Percentiles rank a stretch among this genome's conserved stretches.
Evolutionary conservation across 2,113 vertebrate genomes (phyloP).

Genomic region (Serinus canaria): DNA sequence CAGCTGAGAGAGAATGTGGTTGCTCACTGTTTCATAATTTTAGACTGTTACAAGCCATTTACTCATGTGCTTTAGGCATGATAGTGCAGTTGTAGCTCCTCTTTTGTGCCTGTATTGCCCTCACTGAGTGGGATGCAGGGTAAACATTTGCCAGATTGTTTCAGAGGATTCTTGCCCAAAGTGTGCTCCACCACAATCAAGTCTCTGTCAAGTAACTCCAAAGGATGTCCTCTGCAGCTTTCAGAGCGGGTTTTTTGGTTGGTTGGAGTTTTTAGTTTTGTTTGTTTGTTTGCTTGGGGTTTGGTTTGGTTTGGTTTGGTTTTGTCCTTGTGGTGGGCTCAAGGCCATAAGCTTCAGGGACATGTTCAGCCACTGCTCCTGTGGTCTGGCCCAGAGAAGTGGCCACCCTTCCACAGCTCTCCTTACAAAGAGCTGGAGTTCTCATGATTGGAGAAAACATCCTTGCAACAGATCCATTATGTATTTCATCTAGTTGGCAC

Average conservation of each 20-base stretch:
- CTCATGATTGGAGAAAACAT: neutral
- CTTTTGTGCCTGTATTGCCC: neutral
- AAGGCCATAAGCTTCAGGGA: neutral
- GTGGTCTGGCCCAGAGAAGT: neutral
- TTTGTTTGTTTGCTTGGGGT: neutral
- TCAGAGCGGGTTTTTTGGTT: neutral
- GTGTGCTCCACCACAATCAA: neutral
- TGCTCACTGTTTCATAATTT: neutral
- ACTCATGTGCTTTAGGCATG: neutral
- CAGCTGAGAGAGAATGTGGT: neutral
- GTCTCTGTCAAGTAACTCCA: neutral
- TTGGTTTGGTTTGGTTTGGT: neutral
- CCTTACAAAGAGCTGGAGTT: neutral
- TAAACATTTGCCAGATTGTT: neutral
- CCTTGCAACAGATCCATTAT: neutral
- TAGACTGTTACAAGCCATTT: neutral
- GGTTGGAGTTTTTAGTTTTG: neutral
- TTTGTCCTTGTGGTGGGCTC: neutral
- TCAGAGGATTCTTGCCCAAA: neutral
- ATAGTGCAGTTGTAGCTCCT: neutral
- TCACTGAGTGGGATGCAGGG: neutral
- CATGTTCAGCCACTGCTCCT: neutral
- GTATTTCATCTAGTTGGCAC: neutral
- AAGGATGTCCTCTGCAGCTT: neutral
- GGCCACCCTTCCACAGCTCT: rapidly evolving